Evolutionary conservation across 2,113 vertebrate genomes (phyloP).

Genomic region (Notarius lentiginosus): DNA sequence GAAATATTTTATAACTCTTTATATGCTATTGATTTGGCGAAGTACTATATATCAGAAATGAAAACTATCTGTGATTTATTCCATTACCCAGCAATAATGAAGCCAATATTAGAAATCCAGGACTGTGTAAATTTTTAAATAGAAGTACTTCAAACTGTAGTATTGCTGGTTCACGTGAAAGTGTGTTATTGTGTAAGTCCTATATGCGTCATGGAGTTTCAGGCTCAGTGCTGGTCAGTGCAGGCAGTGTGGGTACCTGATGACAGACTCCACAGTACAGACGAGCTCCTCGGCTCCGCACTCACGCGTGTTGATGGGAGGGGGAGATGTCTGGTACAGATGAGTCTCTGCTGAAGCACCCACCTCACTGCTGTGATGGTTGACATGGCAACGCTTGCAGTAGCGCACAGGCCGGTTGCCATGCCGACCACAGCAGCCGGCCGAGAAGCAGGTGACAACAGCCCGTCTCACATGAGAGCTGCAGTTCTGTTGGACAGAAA

Average conservation of each 20-base stretch:
- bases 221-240: background rate
- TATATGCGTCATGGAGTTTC: background rate
- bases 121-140: no score
- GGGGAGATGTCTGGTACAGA: constrained; percentile 97
- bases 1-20: background rate
- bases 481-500: constrained; percentile 82
- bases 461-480: constrained; percentile 97
- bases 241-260: constrained; percentile 76
- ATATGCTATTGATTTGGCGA: background rate
- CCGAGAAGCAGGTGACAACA: constrained; percentile 98
- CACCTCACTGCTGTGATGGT: constrained; percentile 95
- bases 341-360: constrained; percentile 90
- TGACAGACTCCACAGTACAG: constrained; percentile 95
- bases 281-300: constrained; percentile 97
- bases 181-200: background rate
- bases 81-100: background rate
- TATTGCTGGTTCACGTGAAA: background rate
- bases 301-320: constrained; percentile 96
- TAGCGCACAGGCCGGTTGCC: constrained; percentile 97
- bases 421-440: constrained; percentile 94
- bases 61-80: background rate
- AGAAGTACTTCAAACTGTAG: background rate
- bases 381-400: constrained; percentile 97
- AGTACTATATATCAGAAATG: background rate
- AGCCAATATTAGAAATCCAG: background rate